Evolutionary conservation across 2,113 vertebrate genomes (phyloP).

Genomic region (Aviceda subcristata): DNA sequence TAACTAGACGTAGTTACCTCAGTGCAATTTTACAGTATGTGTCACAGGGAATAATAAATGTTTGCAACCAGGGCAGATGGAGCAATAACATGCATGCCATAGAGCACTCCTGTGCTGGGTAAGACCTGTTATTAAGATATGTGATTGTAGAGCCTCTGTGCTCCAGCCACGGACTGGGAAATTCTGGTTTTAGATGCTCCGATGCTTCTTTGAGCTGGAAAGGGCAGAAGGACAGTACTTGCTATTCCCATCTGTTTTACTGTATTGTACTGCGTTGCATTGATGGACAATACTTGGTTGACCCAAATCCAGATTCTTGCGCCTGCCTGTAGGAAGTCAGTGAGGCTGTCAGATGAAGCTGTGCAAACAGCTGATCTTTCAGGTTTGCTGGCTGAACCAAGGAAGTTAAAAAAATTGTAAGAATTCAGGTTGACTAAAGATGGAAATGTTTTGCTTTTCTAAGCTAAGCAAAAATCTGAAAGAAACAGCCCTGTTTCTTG

Average conservation of each 20-base stretch:
- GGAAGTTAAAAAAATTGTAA: not conserved
- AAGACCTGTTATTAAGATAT: not conserved
- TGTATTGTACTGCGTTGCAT: not conserved
- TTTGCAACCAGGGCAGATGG: constrained; percentile 39
- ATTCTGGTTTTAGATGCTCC: not conserved
- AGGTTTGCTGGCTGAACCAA: not conserved
- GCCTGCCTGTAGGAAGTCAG: not conserved
- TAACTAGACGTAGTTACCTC: not conserved
- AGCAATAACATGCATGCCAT: not conserved
- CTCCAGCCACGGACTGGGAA: not conserved
- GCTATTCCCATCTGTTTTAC: not conserved
- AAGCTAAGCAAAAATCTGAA: not conserved
- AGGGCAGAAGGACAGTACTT: not conserved
- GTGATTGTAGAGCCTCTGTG: not conserved
- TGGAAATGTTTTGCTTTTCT: not conserved
- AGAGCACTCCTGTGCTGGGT: constrained; percentile 7
- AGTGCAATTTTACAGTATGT: constrained; percentile 37
- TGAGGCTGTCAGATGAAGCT: not conserved
- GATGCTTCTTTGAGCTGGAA: not conserved
- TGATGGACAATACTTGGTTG: not conserved
- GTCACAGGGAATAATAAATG: constrained; percentile 45
- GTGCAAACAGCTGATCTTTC: not conserved
- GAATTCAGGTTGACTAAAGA: constrained; percentile 2
- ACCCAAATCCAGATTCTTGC: not conserved
- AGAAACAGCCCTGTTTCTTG: not conserved